Percentiles rank a stretch among this genome's conserved stretches.
These are phyloP conservation scores for Adineta ricciae DNA, from an alignment of 2,888 invertebrate genomes.

Conservation along the genomic window DNA sequence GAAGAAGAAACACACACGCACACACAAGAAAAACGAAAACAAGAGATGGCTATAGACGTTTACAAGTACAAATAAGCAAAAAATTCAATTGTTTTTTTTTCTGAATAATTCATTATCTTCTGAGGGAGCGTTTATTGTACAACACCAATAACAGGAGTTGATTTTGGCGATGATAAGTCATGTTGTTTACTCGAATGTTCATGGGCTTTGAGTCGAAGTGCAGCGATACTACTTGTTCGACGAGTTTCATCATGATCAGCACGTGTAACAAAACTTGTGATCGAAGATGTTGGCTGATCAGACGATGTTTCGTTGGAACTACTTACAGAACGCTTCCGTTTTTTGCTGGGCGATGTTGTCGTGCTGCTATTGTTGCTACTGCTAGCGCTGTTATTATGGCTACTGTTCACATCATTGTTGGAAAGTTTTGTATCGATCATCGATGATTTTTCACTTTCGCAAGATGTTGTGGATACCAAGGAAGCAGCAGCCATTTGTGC, in stretches of 20 bases:
- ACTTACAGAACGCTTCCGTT: slow-evolving; percentile 10
- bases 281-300: background rate
- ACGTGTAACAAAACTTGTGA: slow-evolving; percentile 10
- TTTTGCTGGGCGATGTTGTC: background rate
- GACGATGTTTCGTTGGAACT: background rate
- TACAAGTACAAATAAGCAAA: background rate
- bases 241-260: background rate
- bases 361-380: background rate
- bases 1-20: background rate
- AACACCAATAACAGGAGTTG: slow-evolving; percentile 2
- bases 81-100: background rate
- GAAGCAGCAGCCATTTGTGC: slow-evolving; percentile 15
- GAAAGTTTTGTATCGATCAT: background rate
- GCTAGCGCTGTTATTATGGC: background rate
- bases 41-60: background rate
- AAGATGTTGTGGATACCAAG: background rate
- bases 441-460: background rate
- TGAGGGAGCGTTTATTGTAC: background rate
- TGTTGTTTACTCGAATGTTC: slow-evolving; percentile 16
- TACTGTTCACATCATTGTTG: background rate
- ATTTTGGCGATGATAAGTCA: slow-evolving; percentile 17
- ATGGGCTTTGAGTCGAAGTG: slow-evolving; percentile 8
- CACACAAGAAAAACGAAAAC: background rate
- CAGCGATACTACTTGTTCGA: slow-evolving; percentile 8
- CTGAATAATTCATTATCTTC: no score